Percentiles rank a stretch among this genome's conserved stretches.
These are phyloP conservation scores for Dyspetes luteomarginatus DNA, from an alignment of 2,888 invertebrate species.

Conservation along the genomic window DNA sequence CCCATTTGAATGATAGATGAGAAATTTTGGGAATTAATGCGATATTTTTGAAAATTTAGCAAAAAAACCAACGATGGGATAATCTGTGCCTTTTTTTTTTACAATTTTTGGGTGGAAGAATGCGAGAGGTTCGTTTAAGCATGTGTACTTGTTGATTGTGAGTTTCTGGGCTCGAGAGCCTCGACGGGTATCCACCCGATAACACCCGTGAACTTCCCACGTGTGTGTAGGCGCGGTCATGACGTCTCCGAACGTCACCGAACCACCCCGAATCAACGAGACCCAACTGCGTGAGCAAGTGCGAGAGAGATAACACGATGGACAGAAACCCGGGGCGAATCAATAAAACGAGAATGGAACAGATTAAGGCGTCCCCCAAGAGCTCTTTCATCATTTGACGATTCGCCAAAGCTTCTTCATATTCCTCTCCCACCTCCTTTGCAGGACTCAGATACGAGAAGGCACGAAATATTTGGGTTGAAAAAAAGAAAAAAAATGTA, in stretches of 20 bases:
- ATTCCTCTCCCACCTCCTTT: too few species aligned
- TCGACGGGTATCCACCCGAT: constrained; percentile 16
- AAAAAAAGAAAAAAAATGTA: background rate
- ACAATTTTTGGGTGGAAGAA: background rate
- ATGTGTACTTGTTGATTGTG: constrained; percentile 64
- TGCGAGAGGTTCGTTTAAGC: constrained; percentile 27
- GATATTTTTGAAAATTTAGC: too few species aligned
- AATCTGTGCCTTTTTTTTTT: background rate
- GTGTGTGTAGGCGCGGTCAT: constrained; percentile 63
- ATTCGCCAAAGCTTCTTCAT: background rate
- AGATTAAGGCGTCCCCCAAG: constrained; percentile 20
- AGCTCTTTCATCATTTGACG: background rate
- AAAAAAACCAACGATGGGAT: too few species aligned
- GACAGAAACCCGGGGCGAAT: constrained; percentile 35
- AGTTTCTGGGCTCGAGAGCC: background rate
- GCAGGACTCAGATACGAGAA: background rate
- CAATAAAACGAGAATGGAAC: constrained; percentile 58
- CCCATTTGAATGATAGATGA: too few species aligned
- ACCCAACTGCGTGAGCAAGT: constrained; percentile 27
- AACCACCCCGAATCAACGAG: constrained; percentile 51
- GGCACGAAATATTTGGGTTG: background rate
- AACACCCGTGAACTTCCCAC: constrained; percentile 41
- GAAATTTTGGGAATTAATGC: too few species aligned
- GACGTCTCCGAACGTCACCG: constrained; percentile 54
- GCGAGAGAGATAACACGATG: background rate